Base-by-base conservation (phyloP, 2,888 invertebrate species). In the Alloscopus bannaensis region DNA sequence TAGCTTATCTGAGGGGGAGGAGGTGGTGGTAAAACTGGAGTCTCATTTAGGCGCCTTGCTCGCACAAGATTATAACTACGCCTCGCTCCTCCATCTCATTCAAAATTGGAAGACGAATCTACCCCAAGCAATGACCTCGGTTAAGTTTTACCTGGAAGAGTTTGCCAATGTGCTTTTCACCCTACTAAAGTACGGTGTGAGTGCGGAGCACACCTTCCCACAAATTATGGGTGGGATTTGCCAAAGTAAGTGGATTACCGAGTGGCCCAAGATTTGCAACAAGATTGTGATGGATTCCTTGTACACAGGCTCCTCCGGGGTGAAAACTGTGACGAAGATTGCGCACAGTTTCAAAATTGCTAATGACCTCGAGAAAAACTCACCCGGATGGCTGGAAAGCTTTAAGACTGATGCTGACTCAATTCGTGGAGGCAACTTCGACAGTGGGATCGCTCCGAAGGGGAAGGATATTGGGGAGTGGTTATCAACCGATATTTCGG, bases 231-330 rank as follows among this genome's bases (percentile, higher is more conserved):
- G 8, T 36, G 8, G 13, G 36, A 6, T 36, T 8, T 8, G 13
- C 8, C 8, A 36, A 13, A 36, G 8, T 36, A 36, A 36, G 11
- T 42, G 22, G 18, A 6, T 64, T 18, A 22, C 11, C 3, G 45
- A 64, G 3, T 64, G 64, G 64, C 20, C n/a, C 2, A 24, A 22
- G 2, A n/a, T 8, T 4, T 42, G 20, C 8, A 64, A 64, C 42
- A 20, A 13, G 3, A 3, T 42, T 3, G 42, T 64, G 3, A 42
- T 64, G 42, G 64, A 64, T 11, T 20, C n/a, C 16, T 42, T 64
- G 8, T 42, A 31, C 13, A 4, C 64, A 16, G 42, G 64, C n/a
- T 22, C 64, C 20, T 22, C 36, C 36, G 45, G 64, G 2, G 42
- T 22, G 6, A 64, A 42, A 24, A 42, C 42, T 3, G 31, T 24